These are phyloP conservation scores for Oligia strigilis DNA, from an alignment of 2,888 invertebrate species.

Conservation along the genomic window DNA sequence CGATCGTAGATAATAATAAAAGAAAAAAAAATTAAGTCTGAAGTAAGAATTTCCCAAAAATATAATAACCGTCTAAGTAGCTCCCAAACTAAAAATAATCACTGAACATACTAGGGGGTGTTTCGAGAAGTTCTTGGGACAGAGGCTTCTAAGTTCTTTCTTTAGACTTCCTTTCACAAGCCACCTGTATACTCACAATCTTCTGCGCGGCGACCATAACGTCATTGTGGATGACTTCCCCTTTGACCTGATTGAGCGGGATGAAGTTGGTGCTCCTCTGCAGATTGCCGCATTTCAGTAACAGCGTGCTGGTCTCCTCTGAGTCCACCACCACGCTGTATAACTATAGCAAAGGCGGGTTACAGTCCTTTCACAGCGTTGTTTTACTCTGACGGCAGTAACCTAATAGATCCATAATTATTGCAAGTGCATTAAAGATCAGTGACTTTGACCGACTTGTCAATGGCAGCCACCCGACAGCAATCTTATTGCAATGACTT, in stretches of 20 bases:
- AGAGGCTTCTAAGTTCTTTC: background rate
- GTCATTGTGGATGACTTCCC: slow-evolving; percentile 90
- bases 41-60: background rate
- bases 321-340: slow-evolving; percentile 97
- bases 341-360: slow-evolving; percentile 88
- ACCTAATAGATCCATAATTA: background rate
- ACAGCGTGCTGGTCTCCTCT: slow-evolving; percentile 95
- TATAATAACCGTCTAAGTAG: background rate
- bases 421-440: background rate
- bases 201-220: slow-evolving; percentile 92
- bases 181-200: slow-evolving; percentile 87
- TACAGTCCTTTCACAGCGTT: background rate
- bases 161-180: background rate
- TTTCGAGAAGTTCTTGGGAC: background rate
- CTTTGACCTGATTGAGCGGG: slow-evolving; percentile 96
- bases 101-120: background rate
- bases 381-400: background rate
- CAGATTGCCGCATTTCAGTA: slow-evolving; percentile 95
- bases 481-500: background rate
- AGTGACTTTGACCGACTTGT: too few relatives aligned
- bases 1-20: background rate
- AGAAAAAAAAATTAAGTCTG: background rate
- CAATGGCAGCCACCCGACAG: too few relatives aligned
- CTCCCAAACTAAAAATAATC: background rate
- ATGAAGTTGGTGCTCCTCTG: slow-evolving; percentile 96